phyloP scores from a whole-genome alignment of 2,113 vertebrate genomes.

The Chaetodon auriga region DNA sequence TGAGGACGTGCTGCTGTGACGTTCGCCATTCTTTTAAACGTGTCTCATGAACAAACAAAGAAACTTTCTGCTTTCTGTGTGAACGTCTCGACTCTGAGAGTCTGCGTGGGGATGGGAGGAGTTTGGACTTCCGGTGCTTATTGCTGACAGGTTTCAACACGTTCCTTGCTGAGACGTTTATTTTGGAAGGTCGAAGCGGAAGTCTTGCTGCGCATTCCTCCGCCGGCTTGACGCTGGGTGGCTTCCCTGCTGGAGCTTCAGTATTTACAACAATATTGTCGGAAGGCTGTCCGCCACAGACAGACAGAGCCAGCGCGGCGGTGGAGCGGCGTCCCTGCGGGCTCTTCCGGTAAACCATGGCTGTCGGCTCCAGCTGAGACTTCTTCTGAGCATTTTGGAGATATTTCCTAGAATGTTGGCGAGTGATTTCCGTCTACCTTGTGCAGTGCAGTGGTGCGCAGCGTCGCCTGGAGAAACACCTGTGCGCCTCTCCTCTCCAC shows the following conservation, averaged over 20 bases:
- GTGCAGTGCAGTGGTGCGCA: constrained; percentile 79
- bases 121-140: too few relatives aligned
- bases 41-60: too few relatives aligned
- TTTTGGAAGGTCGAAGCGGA: constrained; percentile 46
- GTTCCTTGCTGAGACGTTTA: not conserved
- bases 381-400: constrained; percentile 51
- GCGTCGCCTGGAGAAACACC: constrained; percentile 77
- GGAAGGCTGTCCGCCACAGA: constrained; percentile 35
- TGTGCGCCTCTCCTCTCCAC: constrained; percentile 70
- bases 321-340: too few relatives aligned
- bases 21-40: too few relatives aligned
- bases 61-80: too few relatives aligned
- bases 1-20: too few relatives aligned
- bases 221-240: constrained; percentile 30
- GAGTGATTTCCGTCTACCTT: constrained; percentile 54
- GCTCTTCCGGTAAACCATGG: not conserved
- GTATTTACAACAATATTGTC: constrained; percentile 71
- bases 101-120: not conserved
- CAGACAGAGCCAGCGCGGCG: constrained; percentile 5
- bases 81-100: too few relatives aligned
- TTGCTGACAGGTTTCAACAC: not conserved
- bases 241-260: constrained; percentile 47
- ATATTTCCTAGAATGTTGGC: constrained; percentile 59
- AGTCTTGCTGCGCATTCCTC: accelerated
- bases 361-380: constrained; percentile 4